phyloP scores from a whole-genome alignment of 2,113 vertebrate genomes.

The Phalacrocorax carbo region DNA sequence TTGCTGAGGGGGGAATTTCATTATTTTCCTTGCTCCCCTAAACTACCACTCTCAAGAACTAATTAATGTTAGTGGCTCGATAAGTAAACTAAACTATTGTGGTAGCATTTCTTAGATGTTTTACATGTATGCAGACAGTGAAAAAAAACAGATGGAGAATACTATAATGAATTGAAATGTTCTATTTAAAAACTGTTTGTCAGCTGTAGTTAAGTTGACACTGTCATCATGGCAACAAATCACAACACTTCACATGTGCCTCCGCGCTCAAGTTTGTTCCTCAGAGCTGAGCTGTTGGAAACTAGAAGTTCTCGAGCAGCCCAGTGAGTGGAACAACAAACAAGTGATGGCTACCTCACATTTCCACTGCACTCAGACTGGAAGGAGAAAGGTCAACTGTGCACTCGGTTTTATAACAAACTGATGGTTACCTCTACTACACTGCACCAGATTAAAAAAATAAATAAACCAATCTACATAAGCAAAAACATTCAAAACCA shows the following conservation, averaged over 20 bases:
- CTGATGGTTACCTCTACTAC: neutral
- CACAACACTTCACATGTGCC: constrained; percentile 70
- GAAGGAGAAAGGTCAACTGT: neutral
- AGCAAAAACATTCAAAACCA: constrained; percentile 8
- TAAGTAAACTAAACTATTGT: constrained; percentile 64
- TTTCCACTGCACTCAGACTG: neutral
- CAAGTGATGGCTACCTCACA: neutral
- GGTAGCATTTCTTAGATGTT: constrained; percentile 71
- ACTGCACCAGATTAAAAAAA: constrained; percentile 56
- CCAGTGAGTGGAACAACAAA: constrained; percentile 22
- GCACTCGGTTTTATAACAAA: neutral
- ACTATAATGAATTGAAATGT: constrained; percentile 77
- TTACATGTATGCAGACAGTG: constrained; percentile 43
- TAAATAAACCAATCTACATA: constrained; percentile 58
- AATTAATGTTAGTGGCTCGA: constrained; percentile 36
- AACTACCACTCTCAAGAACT: constrained; percentile 33
- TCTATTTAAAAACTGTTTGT: constrained; percentile 84
- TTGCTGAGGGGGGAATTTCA: neutral
- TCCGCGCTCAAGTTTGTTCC: neutral
- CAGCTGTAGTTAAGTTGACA: constrained; percentile 79
- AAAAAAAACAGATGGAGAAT: constrained; percentile 74
- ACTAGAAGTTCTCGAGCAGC: constrained; percentile 8
- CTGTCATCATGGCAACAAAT: constrained; percentile 79
- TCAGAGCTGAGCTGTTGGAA: neutral
- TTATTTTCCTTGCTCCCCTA: constrained; percentile 42